A percentile compares a stretch with the other conserved stretches of the same genome.
These are phyloP conservation scores for Pachyseris speciosa DNA, from an alignment of 64 coral and sea anemone species.

Conservation along the genomic window DNA sequence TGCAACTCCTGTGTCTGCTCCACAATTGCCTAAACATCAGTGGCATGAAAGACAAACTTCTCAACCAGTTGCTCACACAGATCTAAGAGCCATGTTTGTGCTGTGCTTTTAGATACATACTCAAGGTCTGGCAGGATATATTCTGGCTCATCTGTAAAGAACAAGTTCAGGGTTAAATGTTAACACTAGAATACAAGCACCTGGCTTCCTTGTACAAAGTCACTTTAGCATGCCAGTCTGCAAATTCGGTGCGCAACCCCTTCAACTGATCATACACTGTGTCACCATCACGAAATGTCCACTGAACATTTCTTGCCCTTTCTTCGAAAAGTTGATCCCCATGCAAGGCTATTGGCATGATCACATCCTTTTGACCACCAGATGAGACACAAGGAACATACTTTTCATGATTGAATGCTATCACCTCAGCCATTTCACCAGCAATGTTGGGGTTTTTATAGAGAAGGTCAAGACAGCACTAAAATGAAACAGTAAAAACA, in stretches of 20 bases:
- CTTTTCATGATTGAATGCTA: not conserved
- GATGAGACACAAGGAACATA: constrained; percentile 8
- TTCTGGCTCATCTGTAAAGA: no score
- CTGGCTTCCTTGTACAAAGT: constrained; percentile 25
- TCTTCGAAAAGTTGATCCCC: constrained; percentile 53
- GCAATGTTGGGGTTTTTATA: constrained; percentile 39
- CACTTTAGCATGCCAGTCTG: constrained; percentile 58
- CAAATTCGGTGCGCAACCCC: not conserved
- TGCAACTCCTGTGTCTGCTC: no score
- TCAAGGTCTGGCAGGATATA: no score
- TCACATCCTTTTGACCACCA: not conserved
- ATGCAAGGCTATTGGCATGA: not conserved
- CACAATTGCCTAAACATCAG: no score
- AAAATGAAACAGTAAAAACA: not conserved
- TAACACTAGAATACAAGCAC: no score
- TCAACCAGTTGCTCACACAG: no score
- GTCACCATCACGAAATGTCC: constrained; percentile 16
- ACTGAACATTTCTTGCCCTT: constrained; percentile 41
- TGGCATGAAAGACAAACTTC: no score
- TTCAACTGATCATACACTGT: constrained; percentile 10
- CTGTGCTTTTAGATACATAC: no score
- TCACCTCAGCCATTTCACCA: constrained; percentile 43
- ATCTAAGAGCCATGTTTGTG: no score
- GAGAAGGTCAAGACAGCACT: constrained; percentile 38
- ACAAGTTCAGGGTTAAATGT: no score